Evolutionary conservation across 2,888 invertebrate genomes (phyloP), one percentile per base, ranked within the genome.

Genomic region (Lasioglossum morio): DNA sequence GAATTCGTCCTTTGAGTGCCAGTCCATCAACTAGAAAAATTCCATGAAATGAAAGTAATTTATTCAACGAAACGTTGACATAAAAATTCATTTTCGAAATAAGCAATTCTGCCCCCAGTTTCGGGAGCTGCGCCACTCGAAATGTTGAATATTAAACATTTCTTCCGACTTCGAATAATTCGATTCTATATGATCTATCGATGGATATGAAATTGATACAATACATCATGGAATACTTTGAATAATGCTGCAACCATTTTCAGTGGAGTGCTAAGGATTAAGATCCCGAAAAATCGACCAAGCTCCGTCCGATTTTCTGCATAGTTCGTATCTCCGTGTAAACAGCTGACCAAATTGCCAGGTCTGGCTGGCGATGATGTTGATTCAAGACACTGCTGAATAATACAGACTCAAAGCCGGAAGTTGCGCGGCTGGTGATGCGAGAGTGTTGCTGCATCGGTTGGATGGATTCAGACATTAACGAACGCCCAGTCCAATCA

Each of bases 311-410:
- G 63, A 86, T 85, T 34, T 79, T 46, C 84, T 1, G 14, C 46
- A 60, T 70, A 7, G 27, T 72, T 27, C 14, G 5, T 14, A 73
- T 69, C 53, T 75, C 73, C n/a, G 86, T 80, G 87, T 88, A 88
- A 90, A 88, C 89, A 84, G 85, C 87, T 89, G 85, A 81, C 79
- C 79, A 77, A 83, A 85, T 86, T 78, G 86, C 82, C 81, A 77
- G 70, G 77, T 84, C 82, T 34, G 69, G 81, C 83, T 84, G 57
- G 37, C 69, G 79, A 40, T 72, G 75, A 82, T 86, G 89, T 90
- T 86, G 86, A 84, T 74, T 85, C 79, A 77, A 81, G 72, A 78
- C 84, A 79, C 70, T 80, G 81, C 77, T 77, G 85, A 85, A 79
- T 82, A 86, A 84, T 82, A 75, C 79, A 72, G 43, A 85, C 80